Evolutionary conservation across 2,113 vertebrate species (phyloP).

Genomic region (Collichthys lucidus): DNA sequence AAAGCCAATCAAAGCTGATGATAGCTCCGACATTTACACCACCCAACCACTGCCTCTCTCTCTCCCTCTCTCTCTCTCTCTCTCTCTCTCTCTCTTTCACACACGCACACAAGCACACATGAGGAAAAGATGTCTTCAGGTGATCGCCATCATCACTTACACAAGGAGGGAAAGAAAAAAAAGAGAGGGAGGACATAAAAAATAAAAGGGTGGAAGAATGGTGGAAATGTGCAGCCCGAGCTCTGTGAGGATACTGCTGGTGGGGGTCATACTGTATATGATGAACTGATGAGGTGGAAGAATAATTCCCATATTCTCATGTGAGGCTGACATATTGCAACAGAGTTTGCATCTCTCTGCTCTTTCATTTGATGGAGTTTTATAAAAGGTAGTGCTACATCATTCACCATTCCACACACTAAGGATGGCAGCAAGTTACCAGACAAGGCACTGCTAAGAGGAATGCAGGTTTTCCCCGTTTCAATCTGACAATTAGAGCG

Average conservation of each 20-base stretch:
- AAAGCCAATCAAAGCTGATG: constrained; percentile 80
- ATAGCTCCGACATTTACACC: constrained; percentile 66
- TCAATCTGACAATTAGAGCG: no score
- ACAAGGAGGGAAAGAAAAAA: background rate
- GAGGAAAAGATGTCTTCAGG: constrained; percentile 6
- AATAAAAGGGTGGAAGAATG: no score
- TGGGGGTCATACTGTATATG: background rate
- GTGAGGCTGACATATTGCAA: background rate
- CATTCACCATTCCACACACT: background rate
- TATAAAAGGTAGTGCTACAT: no score
- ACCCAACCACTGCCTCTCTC: constrained; percentile 37
- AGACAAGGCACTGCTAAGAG: no score
- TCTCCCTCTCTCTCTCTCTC: no score
- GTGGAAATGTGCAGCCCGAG: background rate
- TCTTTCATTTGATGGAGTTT: background rate
- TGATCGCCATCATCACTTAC: constrained; percentile 12
- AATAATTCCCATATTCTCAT: background rate
- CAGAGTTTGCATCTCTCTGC: background rate
- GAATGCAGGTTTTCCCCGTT: no score
- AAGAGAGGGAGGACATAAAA: background rate
- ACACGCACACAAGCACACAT: background rate
- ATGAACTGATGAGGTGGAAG: background rate
- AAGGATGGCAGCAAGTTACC: background rate
- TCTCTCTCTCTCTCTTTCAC: background rate
- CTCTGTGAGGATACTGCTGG: background rate